Evolutionary conservation across 2,113 vertebrate genomes (phyloP).

Genomic region (Chaenogobius annularis): DNA sequence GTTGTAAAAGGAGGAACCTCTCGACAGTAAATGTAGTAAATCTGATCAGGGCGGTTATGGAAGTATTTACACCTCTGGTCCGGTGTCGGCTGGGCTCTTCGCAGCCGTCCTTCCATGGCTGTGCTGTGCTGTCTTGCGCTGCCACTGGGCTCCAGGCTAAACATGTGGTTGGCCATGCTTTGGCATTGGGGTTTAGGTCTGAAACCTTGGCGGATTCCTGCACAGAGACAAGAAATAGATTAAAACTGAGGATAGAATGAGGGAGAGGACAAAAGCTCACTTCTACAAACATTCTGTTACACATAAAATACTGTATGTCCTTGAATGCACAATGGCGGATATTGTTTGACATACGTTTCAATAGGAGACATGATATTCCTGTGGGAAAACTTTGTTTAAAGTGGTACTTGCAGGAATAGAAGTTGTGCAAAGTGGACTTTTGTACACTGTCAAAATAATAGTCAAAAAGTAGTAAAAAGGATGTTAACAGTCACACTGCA

Average conservation of each 20-base stretch:
- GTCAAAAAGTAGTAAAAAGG: too few relatives aligned
- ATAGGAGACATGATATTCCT: neutral
- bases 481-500: too few relatives aligned
- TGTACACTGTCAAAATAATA: too few relatives aligned
- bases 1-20: too few relatives aligned
- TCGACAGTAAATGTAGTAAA: too few relatives aligned
- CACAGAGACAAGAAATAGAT: constrained; percentile 5
- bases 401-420: neutral
- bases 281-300: neutral
- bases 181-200: constrained; percentile 97
- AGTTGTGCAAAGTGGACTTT: neutral
- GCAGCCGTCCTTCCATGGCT: constrained; percentile 85
- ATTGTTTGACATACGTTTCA: neutral
- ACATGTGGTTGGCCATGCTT: constrained; percentile 95
- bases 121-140: constrained; percentile 80
- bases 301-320: neutral
- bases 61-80: constrained; percentile 60
- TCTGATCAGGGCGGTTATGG: neutral
- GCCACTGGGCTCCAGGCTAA: constrained; percentile 87
- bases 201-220: constrained; percentile 97
- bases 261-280: neutral
- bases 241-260: neutral
- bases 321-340: neutral
- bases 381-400: neutral
- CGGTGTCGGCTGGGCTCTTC: constrained; percentile 77